Evolutionary conservation across 92 coral and sea anemone genomes (phyloP).

Genomic region (Zoanthus sociatus): DNA sequence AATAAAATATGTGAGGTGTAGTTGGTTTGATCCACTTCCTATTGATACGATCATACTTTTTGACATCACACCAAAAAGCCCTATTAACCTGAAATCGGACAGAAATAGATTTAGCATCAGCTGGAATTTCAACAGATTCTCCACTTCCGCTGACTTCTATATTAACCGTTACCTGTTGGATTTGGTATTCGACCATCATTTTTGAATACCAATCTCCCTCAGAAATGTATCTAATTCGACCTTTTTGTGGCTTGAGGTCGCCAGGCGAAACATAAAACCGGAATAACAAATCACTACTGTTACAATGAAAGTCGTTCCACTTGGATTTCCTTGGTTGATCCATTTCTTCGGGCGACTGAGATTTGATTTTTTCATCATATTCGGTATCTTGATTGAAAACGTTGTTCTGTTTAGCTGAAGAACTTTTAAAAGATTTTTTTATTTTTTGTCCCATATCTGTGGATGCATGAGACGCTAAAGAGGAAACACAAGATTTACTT

Average conservation of each 20-base stretch:
- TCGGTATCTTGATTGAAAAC: not conserved
- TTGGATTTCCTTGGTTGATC: not conserved
- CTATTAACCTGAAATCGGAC: slow-evolving; percentile 57
- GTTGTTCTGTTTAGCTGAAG: not conserved
- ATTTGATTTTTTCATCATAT: not conserved
- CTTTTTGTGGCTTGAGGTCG: not conserved
- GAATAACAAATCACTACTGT: slow-evolving; percentile 24
- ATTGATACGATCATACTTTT: slow-evolving; percentile 64
- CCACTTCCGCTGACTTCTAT: no score
- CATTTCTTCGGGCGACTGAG: not conserved
- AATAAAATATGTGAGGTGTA: slow-evolving; percentile 58
- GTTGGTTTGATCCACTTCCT: slow-evolving; percentile 50
- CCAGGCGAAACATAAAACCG: slow-evolving; percentile 2
- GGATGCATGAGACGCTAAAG: not conserved
- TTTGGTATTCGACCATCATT: not conserved
- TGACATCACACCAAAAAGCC: slow-evolving; percentile 61
- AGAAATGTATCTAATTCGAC: slow-evolving; percentile 51
- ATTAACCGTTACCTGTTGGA: no score
- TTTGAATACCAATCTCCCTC: slow-evolving; percentile 55
- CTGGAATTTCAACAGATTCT: slow-evolving; percentile 33
- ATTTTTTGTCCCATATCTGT: slow-evolving; percentile 8
- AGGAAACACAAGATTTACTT: not conserved
- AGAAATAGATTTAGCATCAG: slow-evolving; percentile 39
- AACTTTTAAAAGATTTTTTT: not conserved
- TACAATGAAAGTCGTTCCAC: not conserved